Conservation (phyloP, 2,113 vertebrate genomes). For the Pipra filicauda region DNA sequence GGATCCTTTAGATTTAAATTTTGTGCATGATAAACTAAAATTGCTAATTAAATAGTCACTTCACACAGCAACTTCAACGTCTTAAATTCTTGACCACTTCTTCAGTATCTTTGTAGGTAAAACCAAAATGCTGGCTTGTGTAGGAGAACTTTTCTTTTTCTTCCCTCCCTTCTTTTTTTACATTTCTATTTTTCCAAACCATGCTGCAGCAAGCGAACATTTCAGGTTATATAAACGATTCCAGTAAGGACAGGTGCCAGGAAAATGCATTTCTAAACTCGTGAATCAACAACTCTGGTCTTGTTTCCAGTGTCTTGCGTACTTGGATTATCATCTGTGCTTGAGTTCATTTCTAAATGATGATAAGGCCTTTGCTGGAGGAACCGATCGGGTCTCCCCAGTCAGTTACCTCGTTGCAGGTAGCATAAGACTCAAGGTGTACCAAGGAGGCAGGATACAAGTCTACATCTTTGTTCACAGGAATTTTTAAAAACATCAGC, state of each 20-base stretch:
- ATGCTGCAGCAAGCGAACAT: not conserved
- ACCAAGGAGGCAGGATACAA: not conserved
- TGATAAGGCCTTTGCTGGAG: not conserved
- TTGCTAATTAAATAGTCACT: not conserved
- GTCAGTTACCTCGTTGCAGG: not conserved
- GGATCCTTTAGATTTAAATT: not conserved
- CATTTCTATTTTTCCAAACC: not conserved
- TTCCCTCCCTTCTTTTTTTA: not conserved
- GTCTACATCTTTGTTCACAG: not conserved
- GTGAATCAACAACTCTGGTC: not conserved
- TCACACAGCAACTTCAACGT: not conserved
- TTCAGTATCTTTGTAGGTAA: not conserved
- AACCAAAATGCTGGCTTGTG: not conserved
- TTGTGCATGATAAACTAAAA: not conserved
- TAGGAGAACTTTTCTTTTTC: not conserved
- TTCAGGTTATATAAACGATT: not conserved
- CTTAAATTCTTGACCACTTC: not conserved
- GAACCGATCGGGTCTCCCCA: not conserved
- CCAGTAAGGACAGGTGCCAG: not conserved
- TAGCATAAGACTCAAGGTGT: not conserved
- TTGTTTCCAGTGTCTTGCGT: not conserved
- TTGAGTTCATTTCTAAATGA: slow-evolving; percentile 11
- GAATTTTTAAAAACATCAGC: not conserved
- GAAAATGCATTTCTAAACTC: slow-evolving; percentile 22
- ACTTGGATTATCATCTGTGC: not conserved